These are phyloP conservation scores for Lamellibrachia satsuma DNA, from an alignment of 2,888 invertebrate genomes.

Conservation along the genomic window DNA sequence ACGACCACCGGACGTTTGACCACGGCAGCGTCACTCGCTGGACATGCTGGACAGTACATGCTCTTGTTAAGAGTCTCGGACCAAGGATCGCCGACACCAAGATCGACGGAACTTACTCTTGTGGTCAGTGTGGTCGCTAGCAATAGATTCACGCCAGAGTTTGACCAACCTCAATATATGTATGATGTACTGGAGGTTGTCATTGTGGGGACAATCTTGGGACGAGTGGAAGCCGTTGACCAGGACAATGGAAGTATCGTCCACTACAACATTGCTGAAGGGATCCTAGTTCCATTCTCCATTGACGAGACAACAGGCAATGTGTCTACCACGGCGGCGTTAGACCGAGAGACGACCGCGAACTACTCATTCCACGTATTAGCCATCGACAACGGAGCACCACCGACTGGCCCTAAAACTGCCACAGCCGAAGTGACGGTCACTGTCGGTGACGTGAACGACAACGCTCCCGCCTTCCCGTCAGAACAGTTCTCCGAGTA, in stretches of 20 bases:
- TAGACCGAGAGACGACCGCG: neutral
- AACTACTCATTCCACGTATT: too few species aligned
- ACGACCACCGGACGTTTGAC: neutral
- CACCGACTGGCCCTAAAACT: slow-evolving; percentile 17
- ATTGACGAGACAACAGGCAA: neutral
- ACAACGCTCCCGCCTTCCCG: slow-evolving; percentile 28
- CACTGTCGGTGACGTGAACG: slow-evolving; percentile 28
- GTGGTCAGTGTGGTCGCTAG: slow-evolving; percentile 12
- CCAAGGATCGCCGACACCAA: slow-evolving; percentile 22
- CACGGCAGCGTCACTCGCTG: neutral
- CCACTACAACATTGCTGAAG: neutral
- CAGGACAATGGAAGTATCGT: slow-evolving; percentile 7
- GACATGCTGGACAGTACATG: neutral
- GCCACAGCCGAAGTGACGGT: slow-evolving; percentile 26
- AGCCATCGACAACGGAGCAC: too few species aligned
- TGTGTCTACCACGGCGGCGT: neutral
- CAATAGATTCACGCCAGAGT: too few species aligned
- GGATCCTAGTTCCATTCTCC: slow-evolving; percentile 18
- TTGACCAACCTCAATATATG: too few species aligned
- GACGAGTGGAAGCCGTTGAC: neutral
- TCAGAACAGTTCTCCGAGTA: too few species aligned
- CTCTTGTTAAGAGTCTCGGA: slow-evolving; percentile 23
- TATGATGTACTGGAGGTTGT: slow-evolving; percentile 17
- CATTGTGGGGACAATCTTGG: neutral
- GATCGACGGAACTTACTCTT: neutral